Conservation (phyloP, 2,797 vertebrate species). For the Sebastes itinus region DNA sequence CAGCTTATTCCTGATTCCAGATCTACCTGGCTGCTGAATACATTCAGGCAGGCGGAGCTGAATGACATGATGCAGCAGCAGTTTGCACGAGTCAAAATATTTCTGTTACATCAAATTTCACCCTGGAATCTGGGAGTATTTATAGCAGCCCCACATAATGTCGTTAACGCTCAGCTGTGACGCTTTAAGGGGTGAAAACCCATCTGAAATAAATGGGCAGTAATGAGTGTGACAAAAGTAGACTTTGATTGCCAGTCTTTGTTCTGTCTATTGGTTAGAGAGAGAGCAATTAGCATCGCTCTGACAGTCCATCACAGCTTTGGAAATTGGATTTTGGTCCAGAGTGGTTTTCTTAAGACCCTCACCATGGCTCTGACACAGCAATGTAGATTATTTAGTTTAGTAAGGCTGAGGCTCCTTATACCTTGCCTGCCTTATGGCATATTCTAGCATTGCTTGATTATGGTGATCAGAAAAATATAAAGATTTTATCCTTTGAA, state of each 20-base stretch:
- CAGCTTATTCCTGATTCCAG: neutral
- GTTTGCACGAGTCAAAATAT: neutral
- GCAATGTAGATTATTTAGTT: neutral
- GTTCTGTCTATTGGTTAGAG: constrained; percentile 37
- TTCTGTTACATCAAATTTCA: neutral
- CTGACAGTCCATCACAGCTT: constrained; percentile 44
- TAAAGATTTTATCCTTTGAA: neutral
- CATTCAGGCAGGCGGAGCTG: neutral
- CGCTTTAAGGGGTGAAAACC: neutral
- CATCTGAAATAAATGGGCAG: constrained; percentile 30
- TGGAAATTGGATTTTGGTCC: constrained; percentile 47
- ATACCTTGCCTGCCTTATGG: neutral
- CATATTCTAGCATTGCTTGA: neutral
- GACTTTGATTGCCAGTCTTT: constrained; percentile 59
- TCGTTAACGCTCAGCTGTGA: neutral
- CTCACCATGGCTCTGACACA: constrained; percentile 1
- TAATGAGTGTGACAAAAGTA: constrained; percentile 53
- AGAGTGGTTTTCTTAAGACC: constrained; percentile 11
- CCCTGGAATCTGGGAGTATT: neutral
- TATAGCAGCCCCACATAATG: neutral
- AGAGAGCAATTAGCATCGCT: constrained; percentile 52
- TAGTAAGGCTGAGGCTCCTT: neutral
- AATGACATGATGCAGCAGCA: neutral
- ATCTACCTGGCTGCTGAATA: neutral
- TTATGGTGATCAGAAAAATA: neutral